These are phyloP conservation scores for Allolobophora icterica DNA, from an alignment of 2,888 invertebrate genomes.

Conservation along the genomic window DNA sequence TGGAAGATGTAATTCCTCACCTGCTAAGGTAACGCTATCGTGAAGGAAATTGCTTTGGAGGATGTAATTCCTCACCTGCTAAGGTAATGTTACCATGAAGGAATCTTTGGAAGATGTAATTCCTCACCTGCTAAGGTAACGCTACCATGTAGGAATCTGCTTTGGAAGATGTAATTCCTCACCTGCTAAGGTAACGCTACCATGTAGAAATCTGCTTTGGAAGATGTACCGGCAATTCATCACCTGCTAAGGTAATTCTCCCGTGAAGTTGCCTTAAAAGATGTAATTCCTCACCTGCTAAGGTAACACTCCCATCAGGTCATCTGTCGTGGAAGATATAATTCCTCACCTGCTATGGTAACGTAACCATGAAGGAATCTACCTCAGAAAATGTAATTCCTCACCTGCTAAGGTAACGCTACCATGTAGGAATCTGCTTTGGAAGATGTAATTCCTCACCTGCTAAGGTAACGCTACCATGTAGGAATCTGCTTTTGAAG, in stretches of 20 bases:
- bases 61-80: not conserved
- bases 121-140: too few species aligned
- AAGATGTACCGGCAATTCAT: not conserved
- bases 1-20: not conserved
- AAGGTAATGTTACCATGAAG: not conserved
- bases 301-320: too few species aligned
- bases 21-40: not conserved
- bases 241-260: not conserved
- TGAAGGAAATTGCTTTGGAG: too few species aligned
- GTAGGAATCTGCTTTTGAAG: not conserved
- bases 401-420: not conserved
- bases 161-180: too few species aligned
- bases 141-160: too few species aligned
- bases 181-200: too few species aligned
- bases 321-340: not conserved
- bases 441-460: not conserved
- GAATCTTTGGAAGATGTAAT: too few species aligned
- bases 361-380: not conserved
- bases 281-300: too few species aligned
- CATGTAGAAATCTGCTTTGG: too few species aligned
- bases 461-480: not conserved
- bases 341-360: constrained; percentile 7
- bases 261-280: not conserved
- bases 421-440: not conserved
- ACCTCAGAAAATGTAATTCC: not conserved